Conservation (phyloP, 2,797 vertebrate genomes). For the Zalophus californianus region DNA sequence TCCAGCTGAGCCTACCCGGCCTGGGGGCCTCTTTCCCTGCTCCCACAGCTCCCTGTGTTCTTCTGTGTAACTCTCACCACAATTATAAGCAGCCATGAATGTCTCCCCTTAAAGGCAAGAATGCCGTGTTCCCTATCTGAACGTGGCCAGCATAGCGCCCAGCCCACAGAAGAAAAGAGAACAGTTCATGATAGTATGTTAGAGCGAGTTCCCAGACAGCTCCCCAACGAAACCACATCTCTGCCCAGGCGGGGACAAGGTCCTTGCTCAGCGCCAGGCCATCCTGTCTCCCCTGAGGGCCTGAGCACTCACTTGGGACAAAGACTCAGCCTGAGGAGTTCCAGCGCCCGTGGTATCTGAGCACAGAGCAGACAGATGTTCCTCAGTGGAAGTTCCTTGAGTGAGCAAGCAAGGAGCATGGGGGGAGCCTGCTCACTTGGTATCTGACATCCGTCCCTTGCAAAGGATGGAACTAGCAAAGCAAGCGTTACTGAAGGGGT, state of each 20-base stretch:
- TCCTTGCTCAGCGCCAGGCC: background rate
- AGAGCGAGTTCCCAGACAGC: background rate
- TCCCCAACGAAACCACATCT: rapidly evolving
- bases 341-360: rapidly evolving
- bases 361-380: background rate
- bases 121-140: background rate
- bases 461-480: background rate
- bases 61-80: background rate
- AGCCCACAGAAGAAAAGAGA: background rate
- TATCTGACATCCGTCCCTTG: background rate
- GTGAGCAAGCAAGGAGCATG: background rate
- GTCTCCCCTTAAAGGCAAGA: background rate
- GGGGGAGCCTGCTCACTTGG: background rate
- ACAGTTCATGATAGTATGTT: background rate
- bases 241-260: rapidly evolving
- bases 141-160: background rate
- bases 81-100: background rate
- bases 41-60: background rate
- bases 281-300: background rate
- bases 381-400: background rate
- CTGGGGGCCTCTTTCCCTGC: background rate
- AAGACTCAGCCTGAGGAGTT: background rate
- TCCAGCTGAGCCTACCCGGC: background rate
- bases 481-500: background rate
- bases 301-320: background rate